A percentile compares a stretch with the other conserved stretches of the same genome.
These are phyloP conservation scores for Polietes domitor DNA, from an alignment of 2,888 invertebrate genomes.

Conservation along the genomic window DNA sequence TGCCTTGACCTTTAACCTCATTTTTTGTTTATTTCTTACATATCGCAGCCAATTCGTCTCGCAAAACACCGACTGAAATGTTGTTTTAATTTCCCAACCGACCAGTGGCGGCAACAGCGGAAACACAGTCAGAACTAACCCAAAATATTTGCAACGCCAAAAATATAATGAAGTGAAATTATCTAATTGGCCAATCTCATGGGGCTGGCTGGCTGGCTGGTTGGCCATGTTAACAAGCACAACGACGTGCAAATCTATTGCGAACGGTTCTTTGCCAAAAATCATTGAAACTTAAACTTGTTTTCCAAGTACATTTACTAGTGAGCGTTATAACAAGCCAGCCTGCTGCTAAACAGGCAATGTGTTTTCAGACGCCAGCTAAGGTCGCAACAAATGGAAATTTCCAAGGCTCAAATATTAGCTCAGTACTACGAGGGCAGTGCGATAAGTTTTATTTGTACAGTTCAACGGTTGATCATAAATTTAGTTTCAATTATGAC, in stretches of 20 bases:
- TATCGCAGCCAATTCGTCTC: not conserved
- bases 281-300: not conserved
- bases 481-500: too few relatives aligned
- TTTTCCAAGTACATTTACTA: not conserved
- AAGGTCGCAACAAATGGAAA: not conserved
- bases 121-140: not conserved
- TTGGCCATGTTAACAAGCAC: not conserved
- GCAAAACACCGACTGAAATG: too few relatives aligned
- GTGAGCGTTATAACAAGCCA: not conserved
- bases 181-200: conserved; percentile 23
- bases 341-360: too few relatives aligned
- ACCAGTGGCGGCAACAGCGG: too few relatives aligned
- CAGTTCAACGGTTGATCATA: too few relatives aligned
- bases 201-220: not conserved
- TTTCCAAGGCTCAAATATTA: not conserved
- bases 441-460: too few relatives aligned
- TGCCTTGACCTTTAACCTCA: conserved; percentile 28
- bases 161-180: not conserved
- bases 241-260: not conserved
- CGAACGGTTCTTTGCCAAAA: not conserved
- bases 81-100: too few relatives aligned
- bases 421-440: too few relatives aligned
- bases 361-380: not conserved
- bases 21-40: not conserved
- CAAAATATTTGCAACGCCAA: not conserved